These are phyloP conservation scores for Emberiza fucata DNA, from an alignment of 2,113 vertebrate species.

Conservation along the genomic window DNA sequence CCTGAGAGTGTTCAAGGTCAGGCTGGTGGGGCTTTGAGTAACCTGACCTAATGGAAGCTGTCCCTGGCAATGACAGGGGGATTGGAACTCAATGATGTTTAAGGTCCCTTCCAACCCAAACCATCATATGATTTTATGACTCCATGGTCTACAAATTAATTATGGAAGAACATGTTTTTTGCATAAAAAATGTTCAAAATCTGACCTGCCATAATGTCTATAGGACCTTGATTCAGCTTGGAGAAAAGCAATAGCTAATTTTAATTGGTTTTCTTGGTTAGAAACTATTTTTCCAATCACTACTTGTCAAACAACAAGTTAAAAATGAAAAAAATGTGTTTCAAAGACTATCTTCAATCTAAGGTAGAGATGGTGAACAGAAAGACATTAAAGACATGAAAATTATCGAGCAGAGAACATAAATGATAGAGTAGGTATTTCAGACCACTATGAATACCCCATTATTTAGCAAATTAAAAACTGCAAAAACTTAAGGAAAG, in stretches of 20 bases:
- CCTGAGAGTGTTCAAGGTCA: neutral
- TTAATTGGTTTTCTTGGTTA: neutral
- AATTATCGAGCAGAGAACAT: conserved; percentile 38
- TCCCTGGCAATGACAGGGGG: neutral
- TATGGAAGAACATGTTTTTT: neutral
- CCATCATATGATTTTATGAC: neutral
- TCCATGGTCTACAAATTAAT: neutral
- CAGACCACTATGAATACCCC: conserved; percentile 27
- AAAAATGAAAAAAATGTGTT: neutral
- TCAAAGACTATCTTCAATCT: conserved; percentile 12
- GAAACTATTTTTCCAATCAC: neutral
- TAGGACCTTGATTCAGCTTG: neutral
- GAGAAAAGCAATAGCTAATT: neutral
- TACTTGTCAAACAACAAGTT: conserved; percentile 20
- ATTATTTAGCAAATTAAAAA: conserved; percentile 49
- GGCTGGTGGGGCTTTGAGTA: neutral
- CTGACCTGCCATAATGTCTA: neutral
- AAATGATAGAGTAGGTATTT: conserved; percentile 48
- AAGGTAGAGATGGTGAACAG: conserved; percentile 17
- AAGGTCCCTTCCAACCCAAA: neutral
- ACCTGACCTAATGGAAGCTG: neutral
- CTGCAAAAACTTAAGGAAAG: neutral
- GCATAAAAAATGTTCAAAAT: neutral
- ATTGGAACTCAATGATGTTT: neutral
- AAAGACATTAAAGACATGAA: conserved; percentile 23